Base-by-base conservation (phyloP, 2,888 invertebrate genomes). In the Torymus texanus region DNA sequence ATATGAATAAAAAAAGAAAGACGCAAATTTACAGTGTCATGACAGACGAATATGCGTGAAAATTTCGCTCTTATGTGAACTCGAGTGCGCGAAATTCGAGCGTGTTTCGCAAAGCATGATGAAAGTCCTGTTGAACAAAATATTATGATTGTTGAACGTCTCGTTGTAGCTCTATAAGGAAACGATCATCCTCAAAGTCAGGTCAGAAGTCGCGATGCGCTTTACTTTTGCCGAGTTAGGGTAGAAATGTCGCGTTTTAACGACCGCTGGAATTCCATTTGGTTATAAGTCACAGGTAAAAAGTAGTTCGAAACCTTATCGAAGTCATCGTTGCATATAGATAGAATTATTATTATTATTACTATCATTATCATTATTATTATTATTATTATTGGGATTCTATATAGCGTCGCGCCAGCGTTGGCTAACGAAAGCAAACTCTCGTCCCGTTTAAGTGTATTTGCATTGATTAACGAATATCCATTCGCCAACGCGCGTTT, bases 121-220 rank as follows among this genome's bases (percentile, higher is more conserved):
- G 79, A 80, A 75, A 80, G 75, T 83, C 82, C 81, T 82, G 81
- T 82, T 79, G 78, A 82, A 82, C 66, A 66, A 81, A 62, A 79
- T 50, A 77, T 81, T 74, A 82, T 82, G 78, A 80, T 82, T 83
- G 82, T 84, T 83, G 80, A 83, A 82, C 66, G 75, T 81, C 75
- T 78, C 75, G 72, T 78, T 75, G 66, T 78, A 81, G 81, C 74
- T 78, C 62, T 78, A 53, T 80, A 78, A 78, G 74, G 41, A n/a
- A 77, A 78, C 41, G 68, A 81, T 75, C 67, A 78, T 80, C 78
- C 81, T 75, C 78, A 75, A 78, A 81, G 71, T 75, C 70, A 77
- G 75, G 76, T 80, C 80, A 80, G 59, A 77, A 65, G 63, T 66
- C 79, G 75, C 75, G 65, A 79, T 75, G 58, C 58, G 50, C 59